phyloP scores from a whole-genome alignment of 1,140 invertebrate species.

The Pectinophora gossypiella region DNA sequence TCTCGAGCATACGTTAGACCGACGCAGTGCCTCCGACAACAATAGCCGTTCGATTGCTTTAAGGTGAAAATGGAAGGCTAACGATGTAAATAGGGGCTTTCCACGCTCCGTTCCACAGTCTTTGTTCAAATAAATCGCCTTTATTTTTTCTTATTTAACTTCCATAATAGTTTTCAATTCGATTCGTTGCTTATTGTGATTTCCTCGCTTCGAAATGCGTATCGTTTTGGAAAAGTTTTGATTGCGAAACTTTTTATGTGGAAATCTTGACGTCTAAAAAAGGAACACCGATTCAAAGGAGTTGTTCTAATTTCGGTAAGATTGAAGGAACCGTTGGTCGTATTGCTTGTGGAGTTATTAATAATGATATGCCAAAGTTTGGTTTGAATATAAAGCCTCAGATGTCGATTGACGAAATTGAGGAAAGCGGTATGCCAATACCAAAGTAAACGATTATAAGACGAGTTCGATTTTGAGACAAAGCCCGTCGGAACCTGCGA shows the following conservation, averaged over 20 bases:
- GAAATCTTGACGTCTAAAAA: too few relatives aligned
- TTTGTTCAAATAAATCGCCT: not conserved
- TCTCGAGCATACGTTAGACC: too few relatives aligned
- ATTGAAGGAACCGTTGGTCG: too few relatives aligned
- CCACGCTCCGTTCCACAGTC: not conserved
- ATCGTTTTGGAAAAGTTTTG: too few relatives aligned
- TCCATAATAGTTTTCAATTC: not conserved
- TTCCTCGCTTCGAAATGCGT: not conserved
- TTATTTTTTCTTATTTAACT: not conserved
- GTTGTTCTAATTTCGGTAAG: too few relatives aligned
- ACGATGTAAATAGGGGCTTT: slow-evolving; percentile 4
- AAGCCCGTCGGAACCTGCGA: slow-evolving; percentile 17
- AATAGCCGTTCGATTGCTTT: not conserved
- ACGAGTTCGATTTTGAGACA: slow-evolving; percentile 14
- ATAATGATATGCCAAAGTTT: too few relatives aligned
- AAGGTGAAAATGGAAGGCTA: slow-evolving; percentile 4
- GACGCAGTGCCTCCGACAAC: not conserved
- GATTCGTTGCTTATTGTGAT: not conserved
- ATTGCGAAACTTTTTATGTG: too few relatives aligned
- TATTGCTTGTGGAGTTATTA: too few relatives aligned
- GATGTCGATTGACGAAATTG: too few relatives aligned
- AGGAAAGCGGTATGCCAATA: not conserved
- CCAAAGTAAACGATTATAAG: not conserved
- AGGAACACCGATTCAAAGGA: too few relatives aligned
- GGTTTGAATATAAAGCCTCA: too few relatives aligned